These are phyloP conservation scores for Cyprinodon diabolis DNA, from an alignment of 2,797 vertebrate genomes.

Conservation along the genomic window DNA sequence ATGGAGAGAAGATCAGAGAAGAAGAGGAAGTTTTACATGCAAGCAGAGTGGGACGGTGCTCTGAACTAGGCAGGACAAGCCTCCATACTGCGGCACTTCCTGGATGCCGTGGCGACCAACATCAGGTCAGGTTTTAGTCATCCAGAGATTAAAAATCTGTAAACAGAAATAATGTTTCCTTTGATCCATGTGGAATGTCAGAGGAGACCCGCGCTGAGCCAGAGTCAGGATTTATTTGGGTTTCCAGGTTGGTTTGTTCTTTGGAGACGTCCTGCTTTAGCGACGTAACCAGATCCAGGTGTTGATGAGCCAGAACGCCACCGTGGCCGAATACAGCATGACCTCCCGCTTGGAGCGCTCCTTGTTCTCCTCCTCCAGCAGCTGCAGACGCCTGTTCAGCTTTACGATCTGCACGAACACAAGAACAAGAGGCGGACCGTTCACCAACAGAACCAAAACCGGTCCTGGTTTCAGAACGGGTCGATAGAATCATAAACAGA, in stretches of 20 bases:
- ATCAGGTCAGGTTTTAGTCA: neutral
- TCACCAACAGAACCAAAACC: neutral
- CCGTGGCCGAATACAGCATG: conserved; percentile 94
- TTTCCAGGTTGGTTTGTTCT: conserved; percentile 48
- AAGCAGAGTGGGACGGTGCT: too few species aligned
- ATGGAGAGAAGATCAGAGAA: too few species aligned
- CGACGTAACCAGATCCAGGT: conserved; percentile 98
- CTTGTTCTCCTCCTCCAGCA: conserved; percentile 96
- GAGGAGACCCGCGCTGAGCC: neutral
- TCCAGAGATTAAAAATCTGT: neutral
- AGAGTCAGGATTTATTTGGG: conserved; percentile 52
- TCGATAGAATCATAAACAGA: too few species aligned
- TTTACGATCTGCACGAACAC: conserved; percentile 89
- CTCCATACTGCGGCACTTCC: too few species aligned
- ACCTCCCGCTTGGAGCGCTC: conserved; percentile 93
- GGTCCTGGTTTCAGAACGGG: neutral
- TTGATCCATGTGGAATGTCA: conserved; percentile 1
- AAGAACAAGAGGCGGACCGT: neutral
- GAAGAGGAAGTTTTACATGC: too few species aligned
- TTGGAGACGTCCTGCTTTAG: conserved; percentile 66
- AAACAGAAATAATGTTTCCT: neutral
- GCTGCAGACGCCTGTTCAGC: conserved; percentile 93
- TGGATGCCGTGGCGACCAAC: neutral
- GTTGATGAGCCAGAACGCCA: conserved; percentile 96
- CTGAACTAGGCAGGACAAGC: too few species aligned